phyloP scores from a whole-genome alignment of 2,113 vertebrate species.

The Poeciliopsis occidentalis region DNA sequence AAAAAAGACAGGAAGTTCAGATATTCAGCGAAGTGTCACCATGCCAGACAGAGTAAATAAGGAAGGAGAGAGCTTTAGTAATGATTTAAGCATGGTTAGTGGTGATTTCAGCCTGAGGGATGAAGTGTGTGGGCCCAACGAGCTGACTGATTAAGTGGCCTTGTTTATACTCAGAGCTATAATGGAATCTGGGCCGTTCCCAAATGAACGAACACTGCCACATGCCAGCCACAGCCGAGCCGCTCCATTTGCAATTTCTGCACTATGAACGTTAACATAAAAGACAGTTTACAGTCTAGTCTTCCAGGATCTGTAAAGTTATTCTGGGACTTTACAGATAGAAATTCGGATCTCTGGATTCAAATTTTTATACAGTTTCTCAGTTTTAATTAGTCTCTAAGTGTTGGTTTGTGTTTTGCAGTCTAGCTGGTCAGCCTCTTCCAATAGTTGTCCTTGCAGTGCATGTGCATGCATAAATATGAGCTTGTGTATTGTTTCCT shows the following conservation, averaged over 20 bases:
- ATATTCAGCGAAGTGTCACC: background rate
- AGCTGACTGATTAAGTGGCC: conserved; percentile 51
- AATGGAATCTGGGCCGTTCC: conserved; percentile 28
- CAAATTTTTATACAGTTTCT: background rate
- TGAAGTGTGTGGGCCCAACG: conserved; percentile 20
- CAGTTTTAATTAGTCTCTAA: background rate
- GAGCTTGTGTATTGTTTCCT: background rate
- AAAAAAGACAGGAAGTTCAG: background rate
- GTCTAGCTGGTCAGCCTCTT: background rate
- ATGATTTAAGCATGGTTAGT: conserved; percentile 49
- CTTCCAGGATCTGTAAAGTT: background rate
- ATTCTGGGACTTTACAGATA: too few species aligned
- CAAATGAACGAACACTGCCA: conserved; percentile 36
- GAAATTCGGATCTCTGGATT: too few species aligned
- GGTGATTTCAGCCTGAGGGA: conserved; percentile 41
- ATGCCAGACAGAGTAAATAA: conserved; percentile 42
- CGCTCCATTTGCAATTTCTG: conserved; percentile 6
- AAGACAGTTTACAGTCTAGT: background rate
- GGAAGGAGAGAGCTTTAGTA: conserved; percentile 24
- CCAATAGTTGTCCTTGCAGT: background rate
- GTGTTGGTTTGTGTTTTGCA: background rate
- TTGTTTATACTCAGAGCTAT: conserved; percentile 46
- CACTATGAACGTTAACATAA: background rate
- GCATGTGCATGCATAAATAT: background rate
- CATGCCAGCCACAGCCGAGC: background rate